Evolutionary conservation across 2,797 vertebrate genomes (phyloP).

Genomic region (Ciconia nigra): DNA sequence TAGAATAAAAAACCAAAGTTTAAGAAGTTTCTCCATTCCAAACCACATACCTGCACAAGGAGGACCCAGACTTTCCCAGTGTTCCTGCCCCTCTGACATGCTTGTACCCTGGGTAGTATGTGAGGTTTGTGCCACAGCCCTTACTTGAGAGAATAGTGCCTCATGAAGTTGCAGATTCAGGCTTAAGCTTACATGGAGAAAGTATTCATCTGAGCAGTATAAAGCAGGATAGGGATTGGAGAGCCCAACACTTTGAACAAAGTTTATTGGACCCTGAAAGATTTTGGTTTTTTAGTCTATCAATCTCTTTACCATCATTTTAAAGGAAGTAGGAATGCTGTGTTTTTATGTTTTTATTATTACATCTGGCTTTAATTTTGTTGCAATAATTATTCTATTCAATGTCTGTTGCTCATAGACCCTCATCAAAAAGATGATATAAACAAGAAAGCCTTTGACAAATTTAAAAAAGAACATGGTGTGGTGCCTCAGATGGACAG

Average conservation of each 20-base stretch:
- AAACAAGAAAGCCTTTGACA: slow-evolving; percentile 98
- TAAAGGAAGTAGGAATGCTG: neutral
- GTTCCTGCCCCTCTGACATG: neutral
- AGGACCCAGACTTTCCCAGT: neutral
- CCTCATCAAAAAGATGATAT: slow-evolving; percentile 96
- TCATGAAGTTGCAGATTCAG: neutral
- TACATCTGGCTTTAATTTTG: neutral
- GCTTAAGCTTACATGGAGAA: neutral
- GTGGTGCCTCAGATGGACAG: slow-evolving; percentile 87
- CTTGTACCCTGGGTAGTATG: neutral
- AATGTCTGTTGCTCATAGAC: slow-evolving; percentile 75
- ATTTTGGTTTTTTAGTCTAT: neutral
- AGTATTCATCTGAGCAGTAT: neutral
- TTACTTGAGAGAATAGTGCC: neutral
- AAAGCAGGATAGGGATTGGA: neutral
- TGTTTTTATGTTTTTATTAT: neutral
- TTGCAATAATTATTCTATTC: neutral
- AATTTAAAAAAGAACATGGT: slow-evolving; percentile 94
- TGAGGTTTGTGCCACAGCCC: neutral
- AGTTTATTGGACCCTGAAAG: neutral
- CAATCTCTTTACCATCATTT: neutral
- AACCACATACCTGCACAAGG: neutral
- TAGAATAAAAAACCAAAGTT: neutral
- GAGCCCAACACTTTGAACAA: neutral
- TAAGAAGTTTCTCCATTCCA: neutral